These are phyloP conservation scores for Oscheius sp. DNA, from an alignment of 2,888 invertebrate genomes.

Conservation along the genomic window DNA sequence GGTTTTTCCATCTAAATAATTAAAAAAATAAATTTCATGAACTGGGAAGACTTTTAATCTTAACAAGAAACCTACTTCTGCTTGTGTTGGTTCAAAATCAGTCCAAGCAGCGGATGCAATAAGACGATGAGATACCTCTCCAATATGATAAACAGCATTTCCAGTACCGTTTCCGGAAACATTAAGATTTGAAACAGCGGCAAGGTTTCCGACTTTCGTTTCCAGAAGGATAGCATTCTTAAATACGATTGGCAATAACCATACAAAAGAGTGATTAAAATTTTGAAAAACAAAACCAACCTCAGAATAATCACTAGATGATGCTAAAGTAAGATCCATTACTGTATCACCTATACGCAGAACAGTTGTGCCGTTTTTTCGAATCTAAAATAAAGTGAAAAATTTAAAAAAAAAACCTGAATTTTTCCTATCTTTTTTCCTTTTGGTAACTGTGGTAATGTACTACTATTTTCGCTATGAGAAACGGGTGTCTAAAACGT, in stretches of 20 bases:
- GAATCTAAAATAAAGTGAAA: slow-evolving; percentile 9
- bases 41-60: too few relatives aligned
- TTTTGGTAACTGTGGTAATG: slow-evolving; percentile 16
- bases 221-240: slow-evolving; percentile 23
- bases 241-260: too few relatives aligned
- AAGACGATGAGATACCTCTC: slow-evolving; percentile 19
- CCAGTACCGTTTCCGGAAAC: too few relatives aligned
- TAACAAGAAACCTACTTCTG: not conserved
- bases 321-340: not conserved
- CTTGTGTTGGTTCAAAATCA: not conserved
- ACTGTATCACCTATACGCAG: not conserved
- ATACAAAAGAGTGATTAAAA: too few relatives aligned
- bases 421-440: slow-evolving; percentile 40
- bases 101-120: slow-evolving; percentile 20
- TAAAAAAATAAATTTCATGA: too few relatives aligned
- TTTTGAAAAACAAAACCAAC: not conserved
- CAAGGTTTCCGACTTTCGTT: slow-evolving; percentile 12
- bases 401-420: slow-evolving; percentile 20
- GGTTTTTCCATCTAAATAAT: not conserved
- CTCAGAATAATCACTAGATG: slow-evolving; percentile 2
- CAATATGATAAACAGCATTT: slow-evolving; percentile 29
- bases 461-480: not conserved
- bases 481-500: too few relatives aligned
- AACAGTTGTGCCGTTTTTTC: slow-evolving; percentile 1
- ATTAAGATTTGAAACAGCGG: too few relatives aligned